These are phyloP conservation scores for Cebus imitator DNA, from an alignment of 2,113 vertebrate genomes.

Conservation along the genomic window DNA sequence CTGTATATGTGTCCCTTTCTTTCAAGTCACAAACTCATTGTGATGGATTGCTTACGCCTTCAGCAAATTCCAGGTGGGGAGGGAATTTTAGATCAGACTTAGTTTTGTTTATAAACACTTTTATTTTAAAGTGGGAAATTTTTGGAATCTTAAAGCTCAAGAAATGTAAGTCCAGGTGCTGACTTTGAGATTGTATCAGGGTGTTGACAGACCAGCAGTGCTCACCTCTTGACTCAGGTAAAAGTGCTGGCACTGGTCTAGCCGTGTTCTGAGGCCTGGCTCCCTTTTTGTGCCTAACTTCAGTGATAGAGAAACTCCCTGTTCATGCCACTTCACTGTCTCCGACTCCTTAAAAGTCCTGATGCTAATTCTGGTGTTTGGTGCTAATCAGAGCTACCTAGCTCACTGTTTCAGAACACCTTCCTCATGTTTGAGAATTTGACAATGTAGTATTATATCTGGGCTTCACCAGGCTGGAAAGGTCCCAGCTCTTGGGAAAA, in stretches of 20 bases:
- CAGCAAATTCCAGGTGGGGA: neutral
- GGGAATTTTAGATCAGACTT: neutral
- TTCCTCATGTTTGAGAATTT: neutral
- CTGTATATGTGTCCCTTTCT: neutral
- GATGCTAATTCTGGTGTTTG: neutral
- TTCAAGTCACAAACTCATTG: neutral
- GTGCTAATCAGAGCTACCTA: neutral
- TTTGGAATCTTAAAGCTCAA: neutral
- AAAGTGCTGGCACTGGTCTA: neutral
- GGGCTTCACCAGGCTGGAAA: neutral
- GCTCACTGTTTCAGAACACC: neutral
- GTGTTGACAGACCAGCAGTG: neutral
- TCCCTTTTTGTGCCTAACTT: neutral
- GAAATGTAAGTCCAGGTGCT: neutral
- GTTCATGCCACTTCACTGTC: neutral
- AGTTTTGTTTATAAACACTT: constrained; percentile 1
- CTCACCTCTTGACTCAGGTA: neutral
- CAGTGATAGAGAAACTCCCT: neutral
- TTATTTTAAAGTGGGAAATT: neutral
- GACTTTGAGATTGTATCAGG: neutral
- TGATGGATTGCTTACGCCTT: neutral
- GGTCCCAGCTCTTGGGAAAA: neutral
- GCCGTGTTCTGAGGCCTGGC: neutral
- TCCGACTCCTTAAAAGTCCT: neutral
- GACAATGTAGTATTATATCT: neutral